phyloP scores from a whole-genome alignment of 2,797 vertebrate genomes.

The Epinephelus awoara region DNA sequence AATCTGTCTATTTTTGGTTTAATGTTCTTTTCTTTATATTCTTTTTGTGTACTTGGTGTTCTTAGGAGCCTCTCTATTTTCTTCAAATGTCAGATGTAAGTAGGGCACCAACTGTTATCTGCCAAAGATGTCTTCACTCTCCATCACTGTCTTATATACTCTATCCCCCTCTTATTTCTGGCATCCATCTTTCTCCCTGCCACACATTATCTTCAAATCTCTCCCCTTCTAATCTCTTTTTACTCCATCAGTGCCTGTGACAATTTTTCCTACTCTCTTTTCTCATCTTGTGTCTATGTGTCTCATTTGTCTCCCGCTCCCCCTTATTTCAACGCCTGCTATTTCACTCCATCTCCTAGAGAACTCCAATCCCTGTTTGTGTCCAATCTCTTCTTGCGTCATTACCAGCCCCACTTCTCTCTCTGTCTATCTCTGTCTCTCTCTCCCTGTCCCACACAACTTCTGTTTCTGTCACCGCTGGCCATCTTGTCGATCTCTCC shows the following conservation, averaged over 20 bases:
- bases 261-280: slow-evolving; percentile 59
- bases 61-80: slow-evolving; percentile 32
- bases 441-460: slow-evolving; percentile 44
- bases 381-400: slow-evolving; percentile 62
- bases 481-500: slow-evolving; percentile 43
- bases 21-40: slow-evolving; percentile 6
- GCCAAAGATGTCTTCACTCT: slow-evolving; percentile 55
- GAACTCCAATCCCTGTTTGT: slow-evolving; percentile 57
- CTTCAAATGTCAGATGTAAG: slow-evolving; percentile 55
- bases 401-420: slow-evolving; percentile 44
- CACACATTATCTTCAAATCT: slow-evolving; percentile 65
- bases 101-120: slow-evolving; percentile 60
- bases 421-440: slow-evolving; percentile 21
- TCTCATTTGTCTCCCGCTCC: slow-evolving; percentile 54
- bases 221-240: slow-evolving; percentile 66
- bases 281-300: slow-evolving; percentile 31
- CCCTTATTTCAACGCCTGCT: slow-evolving; percentile 45
- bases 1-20: slow-evolving; percentile 1
- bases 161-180: slow-evolving; percentile 57
- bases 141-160: slow-evolving; percentile 57
- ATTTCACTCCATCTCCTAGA: slow-evolving; percentile 48
- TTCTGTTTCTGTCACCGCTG: slow-evolving; percentile 45
- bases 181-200: slow-evolving; percentile 63
- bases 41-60: slow-evolving; percentile 7
- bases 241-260: slow-evolving; percentile 69